phyloP scores from a whole-genome alignment of 2,797 vertebrate genomes.

The Arctocebus calabarensis region DNA sequence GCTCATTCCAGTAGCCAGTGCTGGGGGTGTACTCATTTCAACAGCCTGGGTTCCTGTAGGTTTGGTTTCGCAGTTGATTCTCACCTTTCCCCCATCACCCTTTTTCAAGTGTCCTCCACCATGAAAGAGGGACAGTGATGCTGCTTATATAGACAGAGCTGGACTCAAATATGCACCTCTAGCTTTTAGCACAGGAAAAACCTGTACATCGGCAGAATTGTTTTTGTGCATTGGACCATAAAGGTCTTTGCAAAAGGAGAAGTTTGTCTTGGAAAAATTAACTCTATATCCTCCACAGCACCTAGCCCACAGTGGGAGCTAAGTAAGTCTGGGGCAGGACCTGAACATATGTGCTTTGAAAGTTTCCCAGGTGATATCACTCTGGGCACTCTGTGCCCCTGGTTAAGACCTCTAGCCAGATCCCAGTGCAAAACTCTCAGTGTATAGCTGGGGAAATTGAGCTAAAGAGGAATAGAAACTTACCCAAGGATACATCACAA shows the following conservation, averaged over 20 bases:
- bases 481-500: background rate
- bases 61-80: background rate
- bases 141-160: background rate
- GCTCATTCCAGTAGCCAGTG: background rate
- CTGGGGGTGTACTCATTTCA: background rate
- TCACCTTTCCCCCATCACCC: background rate
- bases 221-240: background rate
- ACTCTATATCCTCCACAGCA: background rate
- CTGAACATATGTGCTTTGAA: background rate
- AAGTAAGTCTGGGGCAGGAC: background rate
- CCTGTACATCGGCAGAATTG: background rate
- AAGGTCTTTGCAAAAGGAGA: conserved; percentile 28
- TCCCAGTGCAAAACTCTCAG: background rate
- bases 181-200: background rate
- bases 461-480: background rate
- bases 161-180: background rate
- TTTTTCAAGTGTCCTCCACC: conserved; percentile 10
- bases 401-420: background rate
- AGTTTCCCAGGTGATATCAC: background rate
- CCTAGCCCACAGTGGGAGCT: background rate
- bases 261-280: conserved; percentile 19
- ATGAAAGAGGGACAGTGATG: background rate
- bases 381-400: background rate
- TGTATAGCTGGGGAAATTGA: background rate
- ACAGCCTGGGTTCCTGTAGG: background rate